These are phyloP conservation scores for Melinaea menophilus DNA, from an alignment of 2,888 invertebrate genomes.

Conservation along the genomic window DNA sequence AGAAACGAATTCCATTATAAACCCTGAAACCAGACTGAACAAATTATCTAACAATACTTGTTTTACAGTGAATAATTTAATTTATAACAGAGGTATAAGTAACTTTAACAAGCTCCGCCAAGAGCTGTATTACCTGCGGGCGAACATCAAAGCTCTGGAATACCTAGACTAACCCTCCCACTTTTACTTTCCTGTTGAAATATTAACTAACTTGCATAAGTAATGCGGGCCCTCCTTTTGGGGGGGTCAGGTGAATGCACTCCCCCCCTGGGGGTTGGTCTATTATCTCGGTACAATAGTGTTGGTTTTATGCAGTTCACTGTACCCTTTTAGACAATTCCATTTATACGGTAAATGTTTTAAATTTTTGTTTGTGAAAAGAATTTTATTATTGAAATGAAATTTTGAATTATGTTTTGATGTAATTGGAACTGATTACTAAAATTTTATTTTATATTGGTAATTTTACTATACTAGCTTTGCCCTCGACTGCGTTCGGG, in stretches of 20 bases:
- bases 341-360: conserved; percentile 9
- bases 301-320: conserved; percentile 38
- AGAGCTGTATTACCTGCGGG: conserved; percentile 23
- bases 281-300: conserved; percentile 39
- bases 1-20: too few relatives aligned
- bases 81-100: background rate
- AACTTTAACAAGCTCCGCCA: conserved; percentile 12
- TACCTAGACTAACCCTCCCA: conserved; percentile 37
- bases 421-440: background rate
- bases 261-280: conserved; percentile 34
- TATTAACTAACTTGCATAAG: conserved; percentile 74
- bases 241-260: conserved; percentile 56
- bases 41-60: background rate
- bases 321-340: conserved; percentile 26
- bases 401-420: background rate
- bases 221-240: conserved; percentile 41
- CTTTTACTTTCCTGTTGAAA: conserved; percentile 72
- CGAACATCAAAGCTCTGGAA: conserved; percentile 23
- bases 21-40: too few relatives aligned
- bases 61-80: conserved; percentile 4
- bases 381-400: background rate
- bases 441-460: background rate
- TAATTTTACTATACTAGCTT: too few relatives aligned
- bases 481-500: too few relatives aligned
- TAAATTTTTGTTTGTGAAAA: background rate